Evolutionary conservation across 2,797 vertebrate genomes (phyloP).

Genomic region (Apogon talboti): DNA sequence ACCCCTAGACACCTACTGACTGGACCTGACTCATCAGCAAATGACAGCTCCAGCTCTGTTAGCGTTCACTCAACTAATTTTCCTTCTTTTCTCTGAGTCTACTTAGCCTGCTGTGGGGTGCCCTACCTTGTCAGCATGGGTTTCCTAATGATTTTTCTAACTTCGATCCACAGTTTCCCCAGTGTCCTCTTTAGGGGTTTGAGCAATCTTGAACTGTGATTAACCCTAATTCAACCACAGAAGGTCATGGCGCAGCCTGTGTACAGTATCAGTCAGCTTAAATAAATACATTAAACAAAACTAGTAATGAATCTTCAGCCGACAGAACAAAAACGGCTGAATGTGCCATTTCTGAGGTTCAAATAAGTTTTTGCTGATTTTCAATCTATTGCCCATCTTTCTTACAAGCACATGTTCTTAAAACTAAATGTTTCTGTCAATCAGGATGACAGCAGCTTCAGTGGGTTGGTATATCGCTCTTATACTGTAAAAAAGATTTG

Average conservation of each 20-base stretch:
- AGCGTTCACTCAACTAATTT: conserved; percentile 19
- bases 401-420: conserved; percentile 1
- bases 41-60: conserved; percentile 30
- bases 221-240: conserved; percentile 49
- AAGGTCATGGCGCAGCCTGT: conserved; percentile 21
- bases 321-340: conserved; percentile 6
- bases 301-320: conserved; percentile 14
- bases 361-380: conserved; percentile 7
- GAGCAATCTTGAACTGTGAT: conserved; percentile 60
- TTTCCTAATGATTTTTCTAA: conserved; percentile 37
- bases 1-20: conserved; percentile 37
- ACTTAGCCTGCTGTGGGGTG: conserved; percentile 12
- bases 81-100: background rate
- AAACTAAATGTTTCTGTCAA: background rate
- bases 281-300: conserved; percentile 40
- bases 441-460: background rate
- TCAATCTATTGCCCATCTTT: conserved; percentile 9
- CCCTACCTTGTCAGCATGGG: conserved; percentile 30
- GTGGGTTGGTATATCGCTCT: background rate
- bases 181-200: conserved; percentile 37
- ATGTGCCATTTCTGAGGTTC: background rate
- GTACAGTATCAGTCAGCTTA: conserved; percentile 26
- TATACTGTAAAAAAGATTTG: too few species aligned
- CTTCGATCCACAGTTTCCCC: conserved; percentile 32
- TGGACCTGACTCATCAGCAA: conserved; percentile 31